phyloP scores from a whole-genome alignment of 2,797 vertebrate species.

The Chiropotes sagulatus region DNA sequence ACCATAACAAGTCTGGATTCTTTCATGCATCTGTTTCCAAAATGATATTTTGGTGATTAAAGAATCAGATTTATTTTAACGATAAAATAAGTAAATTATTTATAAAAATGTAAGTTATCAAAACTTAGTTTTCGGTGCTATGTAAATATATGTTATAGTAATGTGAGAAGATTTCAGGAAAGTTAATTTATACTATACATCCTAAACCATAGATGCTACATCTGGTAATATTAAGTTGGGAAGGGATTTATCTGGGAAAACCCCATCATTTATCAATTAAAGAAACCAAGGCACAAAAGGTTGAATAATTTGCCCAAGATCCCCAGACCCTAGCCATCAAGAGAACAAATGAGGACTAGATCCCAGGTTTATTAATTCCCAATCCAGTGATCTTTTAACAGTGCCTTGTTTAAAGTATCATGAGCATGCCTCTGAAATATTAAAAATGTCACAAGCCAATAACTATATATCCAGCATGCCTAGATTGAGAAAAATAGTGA shows the following conservation, averaged over 20 bases:
- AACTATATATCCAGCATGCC: not conserved
- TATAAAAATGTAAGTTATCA: not conserved
- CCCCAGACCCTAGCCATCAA: not conserved
- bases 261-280: not conserved
- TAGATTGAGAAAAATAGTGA: not conserved
- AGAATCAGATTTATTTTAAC: not conserved
- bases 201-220: not conserved
- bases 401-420: not conserved
- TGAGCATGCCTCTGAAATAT: not conserved
- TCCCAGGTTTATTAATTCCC: not conserved
- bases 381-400: not conserved
- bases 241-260: not conserved
- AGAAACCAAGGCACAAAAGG: not conserved
- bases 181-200: not conserved
- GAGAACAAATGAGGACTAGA: not conserved
- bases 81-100: constrained; percentile 7
- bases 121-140: not conserved
- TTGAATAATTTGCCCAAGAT: not conserved
- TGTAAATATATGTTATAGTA: not conserved
- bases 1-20: not conserved
- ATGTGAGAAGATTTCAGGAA: not conserved
- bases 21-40: not conserved
- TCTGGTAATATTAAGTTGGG: not conserved
- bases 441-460: not conserved
- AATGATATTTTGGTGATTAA: not conserved